Percentiles rank a stretch among this genome's conserved stretches.
Evolutionary conservation across 2,113 vertebrate species (phyloP).

Genomic region (Sebastes fasciatus): DNA sequence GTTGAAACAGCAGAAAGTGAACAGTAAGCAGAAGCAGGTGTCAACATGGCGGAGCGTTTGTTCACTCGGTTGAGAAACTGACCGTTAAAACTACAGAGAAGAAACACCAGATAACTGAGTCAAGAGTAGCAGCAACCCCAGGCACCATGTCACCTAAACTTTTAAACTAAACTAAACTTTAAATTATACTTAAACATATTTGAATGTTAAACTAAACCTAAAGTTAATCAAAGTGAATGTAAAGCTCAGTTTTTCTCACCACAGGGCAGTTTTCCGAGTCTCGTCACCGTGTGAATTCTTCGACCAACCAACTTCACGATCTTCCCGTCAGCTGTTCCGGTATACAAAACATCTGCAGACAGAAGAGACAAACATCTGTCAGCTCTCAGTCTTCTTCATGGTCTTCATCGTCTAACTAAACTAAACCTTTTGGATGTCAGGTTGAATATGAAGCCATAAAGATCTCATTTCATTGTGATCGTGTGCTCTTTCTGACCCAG

Average conservation of each 20-base stretch:
- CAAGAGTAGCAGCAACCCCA: too few species aligned
- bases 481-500: too few species aligned
- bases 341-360: conserved; percentile 90
- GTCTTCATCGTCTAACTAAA: not conserved
- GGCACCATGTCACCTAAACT: not conserved
- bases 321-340: conserved; percentile 94
- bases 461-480: too few species aligned
- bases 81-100: not conserved
- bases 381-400: not conserved
- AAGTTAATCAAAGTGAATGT: not conserved
- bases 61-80: too few species aligned
- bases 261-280: conserved; percentile 90
- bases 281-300: conserved; percentile 86
- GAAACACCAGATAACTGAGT: not conserved
- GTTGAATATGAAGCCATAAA: not conserved
- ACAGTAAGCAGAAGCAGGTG: not conserved
- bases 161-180: not conserved
- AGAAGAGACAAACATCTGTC: conserved; percentile 37
- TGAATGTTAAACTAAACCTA: not conserved
- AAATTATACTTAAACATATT: not conserved
- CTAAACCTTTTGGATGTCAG: not conserved
- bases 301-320: conserved; percentile 92
- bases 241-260: conserved; percentile 83
- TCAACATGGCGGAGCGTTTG: not conserved
- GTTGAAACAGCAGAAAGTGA: not conserved